These are phyloP conservation scores for Oncopodura yosiiana DNA, from an alignment of 1,140 invertebrate genomes.

Conservation along the genomic window DNA sequence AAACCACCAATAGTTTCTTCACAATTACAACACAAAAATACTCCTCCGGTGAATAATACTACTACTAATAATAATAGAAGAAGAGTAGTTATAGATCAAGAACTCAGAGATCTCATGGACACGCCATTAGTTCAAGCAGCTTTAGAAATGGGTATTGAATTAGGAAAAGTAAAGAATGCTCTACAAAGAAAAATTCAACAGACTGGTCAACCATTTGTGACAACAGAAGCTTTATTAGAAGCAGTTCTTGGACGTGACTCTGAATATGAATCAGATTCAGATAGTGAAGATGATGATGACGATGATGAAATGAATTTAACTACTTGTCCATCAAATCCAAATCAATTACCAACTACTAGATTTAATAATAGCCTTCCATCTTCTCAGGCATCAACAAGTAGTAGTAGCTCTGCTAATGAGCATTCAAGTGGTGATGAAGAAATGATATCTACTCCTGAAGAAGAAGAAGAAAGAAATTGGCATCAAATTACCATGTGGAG, in stretches of 20 bases:
- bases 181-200: conserved; percentile 48
- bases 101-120: conserved; percentile 21
- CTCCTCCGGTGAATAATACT: no score
- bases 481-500: background rate
- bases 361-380: background rate
- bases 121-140: conserved; percentile 42
- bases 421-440: conserved; percentile 13
- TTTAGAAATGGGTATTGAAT: conserved; percentile 56
- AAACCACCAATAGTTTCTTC: conserved; percentile 21
- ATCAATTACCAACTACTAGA: background rate
- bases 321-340: conserved; percentile 1
- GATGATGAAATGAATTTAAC: conserved; percentile 6
- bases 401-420: conserved; percentile 7
- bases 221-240: conserved; percentile 56
- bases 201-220: conserved; percentile 49
- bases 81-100: conserved; percentile 23
- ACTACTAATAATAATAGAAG: no score
- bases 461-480: background rate
- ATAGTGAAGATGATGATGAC: conserved; percentile 15
- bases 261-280: conserved; percentile 44
- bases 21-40: conserved; percentile 8
- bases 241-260: conserved; percentile 55
- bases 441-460: conserved; percentile 2
- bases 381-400: background rate
- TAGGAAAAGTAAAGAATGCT: conserved; percentile 54